Conservation (phyloP, 2,113 vertebrate genomes). For the Barbus barbus region DNA sequence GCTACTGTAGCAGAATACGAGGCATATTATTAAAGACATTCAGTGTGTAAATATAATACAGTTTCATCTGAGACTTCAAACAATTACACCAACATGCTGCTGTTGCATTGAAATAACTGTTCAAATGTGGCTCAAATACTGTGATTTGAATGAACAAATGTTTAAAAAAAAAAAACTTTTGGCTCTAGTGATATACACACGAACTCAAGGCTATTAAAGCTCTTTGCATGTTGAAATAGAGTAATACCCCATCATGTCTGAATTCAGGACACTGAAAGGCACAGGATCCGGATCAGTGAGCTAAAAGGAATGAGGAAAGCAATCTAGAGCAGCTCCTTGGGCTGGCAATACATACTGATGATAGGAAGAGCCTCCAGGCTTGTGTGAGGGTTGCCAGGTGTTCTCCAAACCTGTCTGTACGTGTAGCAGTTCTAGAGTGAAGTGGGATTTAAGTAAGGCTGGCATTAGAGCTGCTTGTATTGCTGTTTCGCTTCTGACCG, state of each 20-base stretch:
- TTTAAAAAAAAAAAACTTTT: not conserved
- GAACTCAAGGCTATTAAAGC: not conserved
- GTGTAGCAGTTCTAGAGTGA: slow-evolving; percentile 51
- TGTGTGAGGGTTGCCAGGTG: not conserved
- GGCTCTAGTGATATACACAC: slow-evolving; percentile 2
- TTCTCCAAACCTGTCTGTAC: slow-evolving; percentile 29
- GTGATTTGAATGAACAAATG: not conserved
- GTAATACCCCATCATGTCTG: slow-evolving; percentile 13
- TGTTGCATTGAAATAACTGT: slow-evolving; percentile 43
- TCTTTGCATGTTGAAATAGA: not conserved
- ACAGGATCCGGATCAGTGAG: slow-evolving; percentile 44
- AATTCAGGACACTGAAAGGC: slow-evolving; percentile 54
- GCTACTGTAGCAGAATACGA: slow-evolving; percentile 30
- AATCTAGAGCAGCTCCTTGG: slow-evolving; percentile 10
- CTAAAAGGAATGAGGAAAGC: slow-evolving; percentile 34
- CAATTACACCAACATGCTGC: slow-evolving; percentile 36
- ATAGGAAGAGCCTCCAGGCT: slow-evolving; percentile 1
- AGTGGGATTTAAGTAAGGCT: slow-evolving; percentile 82
- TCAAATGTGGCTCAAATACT: slow-evolving; percentile 21
- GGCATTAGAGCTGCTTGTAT: slow-evolving; percentile 91
- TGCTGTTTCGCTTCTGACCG: slow-evolving; percentile 89
- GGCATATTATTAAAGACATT: slow-evolving; percentile 41
- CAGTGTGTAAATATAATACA: slow-evolving; percentile 50
- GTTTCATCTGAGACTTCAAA: slow-evolving; percentile 47
- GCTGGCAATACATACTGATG: not conserved